Percentiles rank a stretch among this genome's conserved stretches.
Evolutionary conservation across 35 echinoderm and acorn worm genomes (phyloP).

Genomic region (Apostichopus californicus): DNA sequence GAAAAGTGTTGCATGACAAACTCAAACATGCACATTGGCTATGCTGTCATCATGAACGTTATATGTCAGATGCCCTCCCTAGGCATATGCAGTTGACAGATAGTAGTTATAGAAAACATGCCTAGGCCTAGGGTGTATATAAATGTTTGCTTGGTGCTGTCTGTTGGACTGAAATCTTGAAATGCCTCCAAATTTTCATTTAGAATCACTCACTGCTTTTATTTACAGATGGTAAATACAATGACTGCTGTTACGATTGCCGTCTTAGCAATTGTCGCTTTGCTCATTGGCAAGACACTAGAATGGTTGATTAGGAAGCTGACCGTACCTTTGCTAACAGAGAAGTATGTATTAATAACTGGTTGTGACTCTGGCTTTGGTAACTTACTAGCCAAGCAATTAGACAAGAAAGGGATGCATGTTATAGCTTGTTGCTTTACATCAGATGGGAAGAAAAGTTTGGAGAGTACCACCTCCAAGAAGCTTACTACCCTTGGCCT

Average conservation of each 20-base stretch:
- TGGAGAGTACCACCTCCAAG: slow-evolving; percentile 51
- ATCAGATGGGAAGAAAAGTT: slow-evolving; percentile 29
- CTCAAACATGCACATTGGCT: too few relatives aligned
- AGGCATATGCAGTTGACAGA: too few relatives aligned
- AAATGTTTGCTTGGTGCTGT: too few relatives aligned
- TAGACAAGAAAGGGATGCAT: slow-evolving; percentile 68
- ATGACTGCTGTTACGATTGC: not conserved
- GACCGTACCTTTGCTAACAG: not conserved
- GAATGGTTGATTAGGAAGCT: slow-evolving; percentile 44
- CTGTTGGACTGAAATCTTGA: too few relatives aligned
- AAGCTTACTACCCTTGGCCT: slow-evolving; percentile 48
- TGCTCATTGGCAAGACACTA: not conserved
- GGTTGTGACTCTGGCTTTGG: slow-evolving; percentile 92
- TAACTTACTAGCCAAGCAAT: slow-evolving; percentile 65
- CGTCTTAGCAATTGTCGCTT: not conserved
- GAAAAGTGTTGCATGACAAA: too few relatives aligned
- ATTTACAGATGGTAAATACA: too few relatives aligned
- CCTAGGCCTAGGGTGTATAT: too few relatives aligned
- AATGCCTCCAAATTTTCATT: too few relatives aligned
- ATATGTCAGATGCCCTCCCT: too few relatives aligned
- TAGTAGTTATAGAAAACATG: too few relatives aligned
- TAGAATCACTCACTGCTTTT: too few relatives aligned
- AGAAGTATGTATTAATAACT: slow-evolving; percentile 75
- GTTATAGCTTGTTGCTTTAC: slow-evolving; percentile 83
- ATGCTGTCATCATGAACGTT: too few relatives aligned